Base-by-base conservation (phyloP, 2,797 vertebrate species). In the Graptemys geographica region DNA sequence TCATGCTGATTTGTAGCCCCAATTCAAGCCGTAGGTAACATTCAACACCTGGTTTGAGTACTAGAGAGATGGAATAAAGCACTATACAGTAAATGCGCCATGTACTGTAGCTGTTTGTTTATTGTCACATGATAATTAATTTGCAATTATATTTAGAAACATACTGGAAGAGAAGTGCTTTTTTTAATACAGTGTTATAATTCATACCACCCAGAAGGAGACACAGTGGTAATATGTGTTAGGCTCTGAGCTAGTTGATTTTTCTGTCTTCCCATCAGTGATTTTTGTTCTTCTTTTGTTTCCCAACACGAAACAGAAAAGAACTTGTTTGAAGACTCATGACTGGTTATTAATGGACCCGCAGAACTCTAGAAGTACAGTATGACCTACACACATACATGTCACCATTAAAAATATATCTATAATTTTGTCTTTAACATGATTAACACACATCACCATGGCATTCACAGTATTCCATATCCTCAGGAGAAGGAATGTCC, bases 21-120 rank as follows among this genome's bases (percentile, higher is more conserved):
- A 94, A 94, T 97, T 97, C 96, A 95, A 97, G 95, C 96, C 96
- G 95, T 97, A 96, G 97, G 96, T 97, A 97, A 97, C 92, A 96
- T 93, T 82, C 96, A 98, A 96, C 93, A 95, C 97, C 96, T 98
- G 97, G 97, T 97, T 96, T 95, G 96, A 95, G 84, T 97, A 96
- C 96, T 96, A 95, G 96, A 94, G 91, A 94, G 91, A 91, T 0
- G 76, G 87, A 94, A 93, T 90, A 95, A 86, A 96, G 86, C 88
- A 94, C 94, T 94, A 81, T 90, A 95, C 85, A 81, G 89, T 65
- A 92, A 89, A 94, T 93, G 56, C 11, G 87, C 90, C 89, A 89
- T 85, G 65, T 95, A 86, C 94, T 76, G 84, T 95, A 87, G 81
- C 83, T 97, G 96, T 93, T 98, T 97, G 91, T 92, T 97, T 97